Evolutionary conservation across 2,797 vertebrate genomes (phyloP).

Genomic region (Astyanax mexicanus): DNA sequence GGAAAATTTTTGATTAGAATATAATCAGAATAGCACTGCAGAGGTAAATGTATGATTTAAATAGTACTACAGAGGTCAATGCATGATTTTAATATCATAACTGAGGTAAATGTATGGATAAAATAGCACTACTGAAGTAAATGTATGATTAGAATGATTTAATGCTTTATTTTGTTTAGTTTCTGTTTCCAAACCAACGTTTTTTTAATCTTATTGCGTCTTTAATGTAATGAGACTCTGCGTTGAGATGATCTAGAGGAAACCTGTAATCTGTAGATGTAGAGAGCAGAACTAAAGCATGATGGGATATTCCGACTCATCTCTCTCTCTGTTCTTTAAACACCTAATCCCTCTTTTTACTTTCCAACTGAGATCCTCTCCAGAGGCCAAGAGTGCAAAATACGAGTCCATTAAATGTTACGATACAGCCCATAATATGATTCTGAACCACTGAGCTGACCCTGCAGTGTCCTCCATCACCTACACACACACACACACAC

Average conservation of each 20-base stretch:
- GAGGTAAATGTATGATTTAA: no score
- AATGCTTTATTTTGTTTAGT: no score
- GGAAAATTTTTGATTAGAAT: no score
- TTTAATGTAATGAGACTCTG: no score
- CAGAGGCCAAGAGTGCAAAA: conserved; percentile 11
- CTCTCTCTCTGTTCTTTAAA: conserved; percentile 18
- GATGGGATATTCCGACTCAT: neutral
- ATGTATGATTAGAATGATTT: no score
- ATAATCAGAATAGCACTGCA: no score
- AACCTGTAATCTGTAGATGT: conserved; percentile 9
- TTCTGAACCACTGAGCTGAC: conserved; percentile 15
- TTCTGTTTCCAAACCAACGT: no score
- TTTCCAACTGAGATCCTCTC: conserved; percentile 39
- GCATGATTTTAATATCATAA: no score
- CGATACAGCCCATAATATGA: conserved; percentile 31
- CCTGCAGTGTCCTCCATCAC: neutral
- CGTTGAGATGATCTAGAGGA: conserved; percentile 25
- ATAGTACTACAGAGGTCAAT: no score
- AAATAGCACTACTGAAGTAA: no score
- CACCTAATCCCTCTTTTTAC: conserved; percentile 2
- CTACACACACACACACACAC: conserved; percentile 14
- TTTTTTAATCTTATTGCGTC: no score
- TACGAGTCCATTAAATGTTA: conserved; percentile 15
- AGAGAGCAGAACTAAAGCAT: conserved; percentile 19
- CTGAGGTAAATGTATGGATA: no score